Evolutionary conservation across 2,888 invertebrate species (phyloP), one percentile per base, ranked within the genome.

Genomic region (Brachyopa scutellaris): DNA sequence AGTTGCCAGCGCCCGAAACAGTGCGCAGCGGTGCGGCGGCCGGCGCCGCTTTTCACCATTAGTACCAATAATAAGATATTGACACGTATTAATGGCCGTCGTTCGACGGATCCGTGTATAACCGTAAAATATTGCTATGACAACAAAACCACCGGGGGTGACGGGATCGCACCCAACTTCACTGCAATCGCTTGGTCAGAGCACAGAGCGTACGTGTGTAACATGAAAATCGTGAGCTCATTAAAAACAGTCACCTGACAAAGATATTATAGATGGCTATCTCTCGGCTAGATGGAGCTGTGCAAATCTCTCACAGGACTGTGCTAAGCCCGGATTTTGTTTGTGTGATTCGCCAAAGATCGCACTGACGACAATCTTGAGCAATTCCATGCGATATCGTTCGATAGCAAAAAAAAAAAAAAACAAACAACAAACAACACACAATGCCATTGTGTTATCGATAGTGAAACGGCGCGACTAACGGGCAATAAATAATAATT

Each of bases 21-120:
- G 57, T 47, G 11, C n/a, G n/a, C n/a, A n/a, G n/a, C n/a, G n/a
- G n/a, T n/a, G 36, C 21, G 38, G 3, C 26, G 26, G 26, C 26
- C 33, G 26, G 40, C 61, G 57, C 69, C 64, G 64, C 70, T 82
- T 82, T 82, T 77, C 82, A 61, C 82, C 82, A 82, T 82, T 82
- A 82, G 77, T 82, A 77, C 70, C 82, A 77, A 77, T 82, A 82
- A 82, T 82, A 77, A 70, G 59, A 77, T 82, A 77, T 82, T 82
- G 82, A 82, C 82, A 82, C 77, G 82, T 82, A 82, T 82, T 82
- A 82, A 82, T 82, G 82, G 77, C 59, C 77, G 33, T 45, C 76
- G 77, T 82, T 82, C 61, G 77, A 77, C 59, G 72, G 69, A 82
- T 82, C 66, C 64, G 33, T 47, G 49, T 61, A 77, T 82, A 82